phyloP scores from a whole-genome alignment of 2,888 invertebrate genomes.

The Prosapia bicincta region DNA sequence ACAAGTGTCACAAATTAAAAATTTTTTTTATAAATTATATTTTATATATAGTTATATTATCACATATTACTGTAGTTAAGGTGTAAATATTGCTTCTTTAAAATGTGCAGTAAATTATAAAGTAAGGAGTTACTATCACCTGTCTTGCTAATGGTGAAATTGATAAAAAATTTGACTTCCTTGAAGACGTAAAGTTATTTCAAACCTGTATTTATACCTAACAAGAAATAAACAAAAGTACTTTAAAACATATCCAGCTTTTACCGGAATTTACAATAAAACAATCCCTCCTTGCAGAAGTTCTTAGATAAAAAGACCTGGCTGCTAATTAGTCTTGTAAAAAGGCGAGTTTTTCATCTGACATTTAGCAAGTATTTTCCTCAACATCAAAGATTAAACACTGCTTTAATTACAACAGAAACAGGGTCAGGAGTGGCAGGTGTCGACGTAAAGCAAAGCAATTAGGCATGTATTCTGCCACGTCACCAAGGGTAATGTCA shows the following conservation, averaged over 20 bases:
- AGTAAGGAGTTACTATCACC: no score
- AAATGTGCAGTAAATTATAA: no score
- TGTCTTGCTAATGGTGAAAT: not conserved
- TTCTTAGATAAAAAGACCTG: no score
- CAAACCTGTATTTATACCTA: not conserved
- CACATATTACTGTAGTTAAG: no score
- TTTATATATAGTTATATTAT: no score
- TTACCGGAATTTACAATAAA: not conserved
- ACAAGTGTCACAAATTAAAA: no score
- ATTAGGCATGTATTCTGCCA: not conserved
- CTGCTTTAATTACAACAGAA: not conserved
- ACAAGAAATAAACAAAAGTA: not conserved
- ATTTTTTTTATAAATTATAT: no score
- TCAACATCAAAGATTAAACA: not conserved
- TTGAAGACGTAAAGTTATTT: not conserved
- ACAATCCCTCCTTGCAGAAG: not conserved
- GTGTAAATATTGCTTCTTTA: no score
- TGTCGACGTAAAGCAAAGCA: not conserved
- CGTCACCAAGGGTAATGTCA: not conserved
- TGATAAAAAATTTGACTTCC: not conserved
- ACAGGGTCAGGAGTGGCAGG: not conserved
- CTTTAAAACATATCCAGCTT: not conserved
- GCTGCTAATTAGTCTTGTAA: not conserved
- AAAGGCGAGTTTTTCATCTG: not conserved
- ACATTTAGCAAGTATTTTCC: not conserved